Base-by-base conservation (phyloP, 2,113 vertebrate species). In the Oenanthe oenanthe region DNA sequence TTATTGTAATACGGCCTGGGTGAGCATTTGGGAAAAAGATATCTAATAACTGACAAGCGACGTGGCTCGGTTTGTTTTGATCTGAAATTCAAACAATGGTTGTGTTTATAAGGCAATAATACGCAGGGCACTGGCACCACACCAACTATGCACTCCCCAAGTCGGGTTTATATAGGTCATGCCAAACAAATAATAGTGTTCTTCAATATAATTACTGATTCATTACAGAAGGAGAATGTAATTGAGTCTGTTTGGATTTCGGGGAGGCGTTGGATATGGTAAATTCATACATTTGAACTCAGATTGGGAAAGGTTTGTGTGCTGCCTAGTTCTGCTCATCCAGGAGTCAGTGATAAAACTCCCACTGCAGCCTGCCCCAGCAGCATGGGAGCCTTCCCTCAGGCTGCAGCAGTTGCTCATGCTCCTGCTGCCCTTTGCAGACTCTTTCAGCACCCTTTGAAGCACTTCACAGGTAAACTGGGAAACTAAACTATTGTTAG, bases 71-170 rank as follows among this genome's bases (percentile, higher is more conserved):
- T 96, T 97, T 97, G 95, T 97, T 97, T 97, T 97, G 93, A 93
- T 97, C 93, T 93, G 95, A 93, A 96, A 97, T 95, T 97, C 96
- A 97, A 97, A 96, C 95, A 97, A 96, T 96, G 89, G 95, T 88
- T 96, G 88, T 94, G 86, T 97, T 96, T 93, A 95, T 96, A 96
- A 94, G 94, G 93, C 93, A 95, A 68, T 97, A 94, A 95, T 96
- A 97, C 68, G 17, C 92, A 94, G 88, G 95, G 95, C 95, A 68
- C 87, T 97, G 97, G 96, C 97, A 95, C 57, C 1, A 4, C 58
- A 93, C 94, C 97, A 97, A 95, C 74, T 91, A 95, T 95, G 92
- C 85, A 62, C 95, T 94, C 85, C 94, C 80, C 80, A 91, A 79
- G 93, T 95, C 18, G 61, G 93, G 78, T 92, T 96, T 97, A 96